A percentile compares a stretch with the other conserved stretches of the same genome.
Evolutionary conservation across 2,113 vertebrate species (phyloP).

Genomic region (Theristicus caerulescens): DNA sequence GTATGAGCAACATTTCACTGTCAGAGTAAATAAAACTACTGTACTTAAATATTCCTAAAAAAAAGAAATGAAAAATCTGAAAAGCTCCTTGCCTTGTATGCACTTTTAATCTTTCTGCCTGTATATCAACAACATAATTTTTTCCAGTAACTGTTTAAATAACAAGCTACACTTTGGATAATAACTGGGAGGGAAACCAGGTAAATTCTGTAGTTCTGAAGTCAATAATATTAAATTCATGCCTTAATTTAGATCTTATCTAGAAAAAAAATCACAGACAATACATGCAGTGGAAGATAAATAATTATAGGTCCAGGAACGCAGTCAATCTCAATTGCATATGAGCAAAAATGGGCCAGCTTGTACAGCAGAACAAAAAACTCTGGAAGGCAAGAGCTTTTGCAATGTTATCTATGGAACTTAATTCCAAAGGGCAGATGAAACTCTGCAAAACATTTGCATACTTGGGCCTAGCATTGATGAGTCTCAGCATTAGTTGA

Average conservation of each 20-base stretch:
- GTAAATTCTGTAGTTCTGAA: neutral
- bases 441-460: neutral
- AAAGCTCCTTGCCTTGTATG: neutral
- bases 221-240: neutral
- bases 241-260: neutral
- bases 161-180: neutral
- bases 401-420: neutral
- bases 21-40: neutral
- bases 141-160: neutral
- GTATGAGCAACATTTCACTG: neutral
- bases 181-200: neutral
- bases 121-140: neutral
- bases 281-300: neutral
- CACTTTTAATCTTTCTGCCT: neutral
- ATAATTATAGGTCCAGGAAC: neutral
- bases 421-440: neutral
- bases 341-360: neutral
- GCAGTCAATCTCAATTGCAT: neutral
- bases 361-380: neutral
- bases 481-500: neutral
- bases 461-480: neutral
- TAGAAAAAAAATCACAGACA: neutral
- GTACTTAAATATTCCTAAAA: neutral
- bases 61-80: neutral
- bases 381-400: neutral